These are phyloP conservation scores for Ephydatia muelleri DNA, from an alignment of 37 sponge, comb jelly and placozoan species.

Conservation along the genomic window DNA sequence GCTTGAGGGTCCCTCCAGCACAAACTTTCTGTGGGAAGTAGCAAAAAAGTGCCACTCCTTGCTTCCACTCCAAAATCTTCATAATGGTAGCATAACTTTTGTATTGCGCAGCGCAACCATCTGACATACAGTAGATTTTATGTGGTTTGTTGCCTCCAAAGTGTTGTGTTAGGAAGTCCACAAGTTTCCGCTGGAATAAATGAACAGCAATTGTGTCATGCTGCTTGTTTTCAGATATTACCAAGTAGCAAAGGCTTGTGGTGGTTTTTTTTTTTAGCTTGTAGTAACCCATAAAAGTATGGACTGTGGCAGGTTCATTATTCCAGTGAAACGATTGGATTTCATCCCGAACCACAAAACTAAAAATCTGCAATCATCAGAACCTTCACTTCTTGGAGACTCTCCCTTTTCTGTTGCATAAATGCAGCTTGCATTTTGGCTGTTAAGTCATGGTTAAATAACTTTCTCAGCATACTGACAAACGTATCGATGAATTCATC, in stretches of 20 bases:
- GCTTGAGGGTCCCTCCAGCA: constrained; percentile 63
- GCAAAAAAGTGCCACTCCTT: constrained; percentile 68
- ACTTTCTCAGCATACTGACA: constrained; percentile 17
- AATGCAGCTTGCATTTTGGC: constrained; percentile 30
- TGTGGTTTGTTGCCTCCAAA: constrained; percentile 18
- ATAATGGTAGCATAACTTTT: constrained; percentile 54
- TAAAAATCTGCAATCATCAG: constrained; percentile 40
- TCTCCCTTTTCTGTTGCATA: constrained; percentile 2
- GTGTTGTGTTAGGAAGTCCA: constrained; percentile 23
- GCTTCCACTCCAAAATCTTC: constrained; percentile 49
- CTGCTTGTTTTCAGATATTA: constrained; percentile 39
- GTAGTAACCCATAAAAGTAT: constrained; percentile 35
- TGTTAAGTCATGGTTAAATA: constrained; percentile 21
- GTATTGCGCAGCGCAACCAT: constrained; percentile 60
- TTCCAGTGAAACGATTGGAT: constrained; percentile 57
- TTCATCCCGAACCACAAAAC: constrained; percentile 45
- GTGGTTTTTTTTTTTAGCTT: constrained; percentile 12
- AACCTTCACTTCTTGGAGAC: constrained; percentile 16
- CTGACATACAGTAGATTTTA: constrained; percentile 62
- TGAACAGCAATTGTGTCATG: constrained; percentile 65
- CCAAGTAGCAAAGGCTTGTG: constrained; percentile 40
- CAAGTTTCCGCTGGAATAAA: constrained; percentile 34
- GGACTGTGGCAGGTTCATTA: constrained; percentile 35
- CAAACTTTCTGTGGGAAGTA: constrained; percentile 64
- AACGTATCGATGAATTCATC: constrained; percentile 36